A percentile compares a stretch with the other conserved stretches of the same genome.
Evolutionary conservation across 2,797 vertebrate genomes (phyloP).

Genomic region (Hippoglossus hippoglossus): DNA sequence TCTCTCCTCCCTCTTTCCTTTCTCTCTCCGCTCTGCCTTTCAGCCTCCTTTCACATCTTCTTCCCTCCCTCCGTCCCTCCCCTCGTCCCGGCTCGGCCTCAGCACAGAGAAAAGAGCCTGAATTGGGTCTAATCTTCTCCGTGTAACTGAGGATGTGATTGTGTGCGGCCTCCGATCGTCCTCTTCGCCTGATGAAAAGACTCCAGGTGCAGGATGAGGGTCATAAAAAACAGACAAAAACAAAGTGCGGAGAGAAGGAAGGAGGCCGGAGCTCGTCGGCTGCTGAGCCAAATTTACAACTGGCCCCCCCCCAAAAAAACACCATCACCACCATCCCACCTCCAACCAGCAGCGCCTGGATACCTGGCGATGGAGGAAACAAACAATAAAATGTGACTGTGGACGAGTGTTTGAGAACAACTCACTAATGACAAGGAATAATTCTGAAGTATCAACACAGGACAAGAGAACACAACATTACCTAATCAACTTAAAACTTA

Average conservation of each 20-base stretch:
- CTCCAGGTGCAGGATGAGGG: constrained; percentile 90
- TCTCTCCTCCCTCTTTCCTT: constrained; percentile 57
- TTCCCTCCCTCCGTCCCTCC: constrained; percentile 7
- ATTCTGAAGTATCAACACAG: too few species aligned
- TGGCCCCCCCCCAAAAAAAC: background rate
- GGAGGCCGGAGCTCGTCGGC: constrained; percentile 83
- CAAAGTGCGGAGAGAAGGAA: constrained; percentile 74
- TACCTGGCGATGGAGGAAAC: too few species aligned
- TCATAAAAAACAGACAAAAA: constrained; percentile 82
- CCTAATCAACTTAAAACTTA: too few species aligned
- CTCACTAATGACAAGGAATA: too few species aligned
- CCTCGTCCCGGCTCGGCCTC: constrained; percentile 23
- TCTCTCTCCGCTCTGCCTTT: constrained; percentile 51
- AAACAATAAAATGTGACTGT: too few species aligned
- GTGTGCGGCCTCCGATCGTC: constrained; percentile 83
- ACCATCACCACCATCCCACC: background rate
- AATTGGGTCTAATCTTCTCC: constrained; percentile 86
- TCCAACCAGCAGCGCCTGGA: background rate
- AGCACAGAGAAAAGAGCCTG: constrained; percentile 70
- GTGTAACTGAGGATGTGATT: constrained; percentile 88
- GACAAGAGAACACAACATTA: too few species aligned
- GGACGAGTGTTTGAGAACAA: too few species aligned
- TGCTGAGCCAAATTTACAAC: constrained; percentile 80
- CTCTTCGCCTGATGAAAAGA: constrained; percentile 82
- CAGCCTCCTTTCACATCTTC: constrained; percentile 60